These are phyloP conservation scores for Drosophila meridionalis DNA, from an alignment of 2,888 invertebrate genomes.

Conservation along the genomic window DNA sequence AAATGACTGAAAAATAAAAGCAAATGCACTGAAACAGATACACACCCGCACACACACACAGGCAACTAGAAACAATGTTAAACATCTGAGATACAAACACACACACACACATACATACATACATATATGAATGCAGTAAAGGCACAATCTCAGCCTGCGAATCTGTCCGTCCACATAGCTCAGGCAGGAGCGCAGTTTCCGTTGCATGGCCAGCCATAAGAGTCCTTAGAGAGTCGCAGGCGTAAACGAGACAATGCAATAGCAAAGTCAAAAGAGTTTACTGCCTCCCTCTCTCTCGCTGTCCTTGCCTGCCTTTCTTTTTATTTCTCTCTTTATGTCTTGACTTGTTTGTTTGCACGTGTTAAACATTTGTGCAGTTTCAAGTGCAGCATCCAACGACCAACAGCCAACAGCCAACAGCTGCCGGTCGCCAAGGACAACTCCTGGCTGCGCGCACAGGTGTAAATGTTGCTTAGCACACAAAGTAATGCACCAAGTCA, in stretches of 20 bases:
- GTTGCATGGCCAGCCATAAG: slow-evolving; percentile 52
- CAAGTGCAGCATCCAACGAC: slow-evolving; percentile 45
- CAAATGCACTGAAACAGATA: slow-evolving; percentile 32
- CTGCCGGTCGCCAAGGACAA: slow-evolving; percentile 66
- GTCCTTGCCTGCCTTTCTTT: neutral
- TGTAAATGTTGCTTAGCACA: slow-evolving; percentile 71
- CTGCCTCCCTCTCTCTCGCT: neutral
- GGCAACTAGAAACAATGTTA: slow-evolving; percentile 5
- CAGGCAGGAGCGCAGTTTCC: slow-evolving; percentile 54
- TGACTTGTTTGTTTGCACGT: slow-evolving; percentile 59
- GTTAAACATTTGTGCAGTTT: slow-evolving; percentile 65
- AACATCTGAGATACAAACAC: slow-evolving; percentile 9
- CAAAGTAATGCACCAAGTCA: slow-evolving; percentile 51
- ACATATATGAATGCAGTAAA: slow-evolving; percentile 6
- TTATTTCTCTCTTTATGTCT: slow-evolving; percentile 35
- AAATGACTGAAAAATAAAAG: slow-evolving; percentile 47
- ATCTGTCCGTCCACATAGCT: slow-evolving; percentile 51
- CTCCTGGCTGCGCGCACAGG: slow-evolving; percentile 64
- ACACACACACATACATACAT: neutral
- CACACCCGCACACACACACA: neutral
- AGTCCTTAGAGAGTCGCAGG: slow-evolving; percentile 73
- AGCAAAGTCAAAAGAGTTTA: slow-evolving; percentile 25
- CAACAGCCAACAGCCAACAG: slow-evolving; percentile 7
- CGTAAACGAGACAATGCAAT: slow-evolving; percentile 72
- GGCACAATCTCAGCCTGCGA: slow-evolving; percentile 57